Evolutionary conservation across 1,140 invertebrate genomes (phyloP).

Genomic region (Scylla paramamosain): DNA sequence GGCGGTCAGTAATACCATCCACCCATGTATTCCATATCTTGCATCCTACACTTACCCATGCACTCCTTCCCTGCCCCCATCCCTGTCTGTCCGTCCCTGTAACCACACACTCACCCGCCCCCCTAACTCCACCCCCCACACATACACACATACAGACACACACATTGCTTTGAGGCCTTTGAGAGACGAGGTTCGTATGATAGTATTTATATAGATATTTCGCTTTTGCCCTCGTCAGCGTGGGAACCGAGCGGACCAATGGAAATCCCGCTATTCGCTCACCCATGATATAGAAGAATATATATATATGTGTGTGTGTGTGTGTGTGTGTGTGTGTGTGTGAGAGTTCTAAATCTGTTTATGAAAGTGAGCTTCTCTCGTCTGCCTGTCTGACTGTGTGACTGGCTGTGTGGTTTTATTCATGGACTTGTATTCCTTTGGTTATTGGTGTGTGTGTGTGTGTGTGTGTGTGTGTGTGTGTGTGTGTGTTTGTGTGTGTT

Average conservation of each 20-base stretch:
- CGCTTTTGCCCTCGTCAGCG: not conserved
- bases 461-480: not conserved
- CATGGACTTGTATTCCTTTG: too few relatives aligned
- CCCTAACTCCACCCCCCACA: not conserved
- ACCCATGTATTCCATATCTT: too few relatives aligned
- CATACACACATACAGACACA: not conserved
- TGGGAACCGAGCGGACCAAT: not conserved
- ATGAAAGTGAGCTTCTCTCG: not conserved
- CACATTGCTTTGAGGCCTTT: not conserved
- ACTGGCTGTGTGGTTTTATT: too few relatives aligned
- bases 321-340: not conserved
- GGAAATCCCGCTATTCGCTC: not conserved
- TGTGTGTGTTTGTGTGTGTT: too few relatives aligned
- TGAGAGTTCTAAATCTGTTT: not conserved
- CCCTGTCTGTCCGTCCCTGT: too few relatives aligned
- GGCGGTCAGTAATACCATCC: too few relatives aligned
- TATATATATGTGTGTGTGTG: not conserved
- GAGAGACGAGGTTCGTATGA: not conserved
- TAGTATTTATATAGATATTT: conserved; percentile 23
- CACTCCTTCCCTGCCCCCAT: too few relatives aligned
- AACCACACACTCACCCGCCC: not conserved
- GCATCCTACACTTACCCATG: too few relatives aligned
- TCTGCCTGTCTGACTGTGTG: too few relatives aligned
- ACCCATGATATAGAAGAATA: conserved; percentile 16
- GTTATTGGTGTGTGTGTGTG: not conserved